A percentile compares a stretch with the other conserved stretches of the same genome.
These are phyloP conservation scores for Diplosoma virens DNA, from an alignment of 23 tunicate genomes.

Conservation along the genomic window DNA sequence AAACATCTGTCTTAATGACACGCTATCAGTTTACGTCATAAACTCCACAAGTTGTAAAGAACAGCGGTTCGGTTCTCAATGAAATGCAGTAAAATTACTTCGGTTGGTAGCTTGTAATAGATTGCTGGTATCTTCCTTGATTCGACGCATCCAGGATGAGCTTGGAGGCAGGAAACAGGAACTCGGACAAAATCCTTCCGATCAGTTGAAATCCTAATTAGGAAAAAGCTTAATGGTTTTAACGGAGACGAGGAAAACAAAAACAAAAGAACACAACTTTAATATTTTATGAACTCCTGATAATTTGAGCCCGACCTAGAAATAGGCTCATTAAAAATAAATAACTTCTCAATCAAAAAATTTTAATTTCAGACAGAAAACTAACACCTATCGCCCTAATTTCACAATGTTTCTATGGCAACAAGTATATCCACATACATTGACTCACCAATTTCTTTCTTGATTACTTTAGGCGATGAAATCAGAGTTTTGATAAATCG, in stretches of 20 bases:
- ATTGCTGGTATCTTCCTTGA: constrained; percentile 20
- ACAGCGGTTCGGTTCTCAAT: too few species aligned
- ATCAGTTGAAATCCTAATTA: constrained; percentile 52
- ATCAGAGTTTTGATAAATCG: constrained; percentile 55
- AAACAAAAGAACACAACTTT: neutral
- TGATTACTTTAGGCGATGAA: constrained; percentile 57
- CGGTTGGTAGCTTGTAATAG: constrained; percentile 55
- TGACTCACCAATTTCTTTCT: constrained; percentile 60
- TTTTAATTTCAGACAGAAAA: too few species aligned
- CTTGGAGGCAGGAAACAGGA: constrained; percentile 76
- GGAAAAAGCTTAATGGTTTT: neutral
- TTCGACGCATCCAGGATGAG: constrained; percentile 50
- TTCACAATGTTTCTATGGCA: too few species aligned
- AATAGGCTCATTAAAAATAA: too few species aligned
- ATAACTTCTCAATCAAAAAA: too few species aligned
- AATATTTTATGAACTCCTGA: too few species aligned
- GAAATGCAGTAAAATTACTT: constrained; percentile 45
- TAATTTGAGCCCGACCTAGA: too few species aligned
- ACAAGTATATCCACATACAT: too few species aligned
- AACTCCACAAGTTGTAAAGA: too few species aligned
- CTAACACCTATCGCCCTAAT: too few species aligned
- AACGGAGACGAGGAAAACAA: neutral
- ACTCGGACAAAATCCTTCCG: constrained; percentile 37
- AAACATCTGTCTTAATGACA: too few species aligned
- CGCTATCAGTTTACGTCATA: too few species aligned